These are phyloP conservation scores for Mimas tiliae DNA, from an alignment of 2,888 invertebrate genomes.

Conservation along the genomic window DNA sequence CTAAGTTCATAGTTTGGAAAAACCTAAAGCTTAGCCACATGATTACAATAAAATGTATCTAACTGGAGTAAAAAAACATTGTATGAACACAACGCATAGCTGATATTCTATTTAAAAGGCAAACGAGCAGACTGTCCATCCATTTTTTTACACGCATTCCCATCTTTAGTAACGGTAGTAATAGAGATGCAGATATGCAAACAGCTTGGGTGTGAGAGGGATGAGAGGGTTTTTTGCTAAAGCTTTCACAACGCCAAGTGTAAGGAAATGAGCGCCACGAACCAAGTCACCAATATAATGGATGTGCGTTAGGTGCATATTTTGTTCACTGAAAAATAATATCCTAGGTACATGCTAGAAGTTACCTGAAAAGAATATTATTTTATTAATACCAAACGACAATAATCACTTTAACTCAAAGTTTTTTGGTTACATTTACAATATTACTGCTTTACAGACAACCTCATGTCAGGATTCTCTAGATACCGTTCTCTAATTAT, in stretches of 20 bases:
- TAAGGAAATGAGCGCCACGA: conserved; percentile 42
- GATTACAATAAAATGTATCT: neutral
- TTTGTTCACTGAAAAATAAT: no score
- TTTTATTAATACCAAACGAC: no score
- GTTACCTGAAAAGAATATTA: no score
- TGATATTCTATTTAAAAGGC: conserved; percentile 57
- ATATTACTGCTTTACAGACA: no score
- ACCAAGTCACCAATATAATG: conserved; percentile 20
- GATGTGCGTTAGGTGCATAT: neutral
- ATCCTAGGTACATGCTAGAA: no score
- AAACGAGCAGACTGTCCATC: conserved; percentile 51
- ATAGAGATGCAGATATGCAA: conserved; percentile 38
- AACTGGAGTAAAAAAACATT: conserved; percentile 40
- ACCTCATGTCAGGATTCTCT: no score
- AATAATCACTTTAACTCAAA: no score
- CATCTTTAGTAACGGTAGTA: conserved; percentile 63
- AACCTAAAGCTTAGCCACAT: neutral
- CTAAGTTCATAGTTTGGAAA: no score
- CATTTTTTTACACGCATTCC: conserved; percentile 72
- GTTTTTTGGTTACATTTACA: no score
- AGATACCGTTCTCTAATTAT: no score
- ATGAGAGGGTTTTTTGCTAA: conserved; percentile 55
- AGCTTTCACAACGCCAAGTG: conserved; percentile 41
- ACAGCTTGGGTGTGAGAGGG: conserved; percentile 41
- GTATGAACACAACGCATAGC: conserved; percentile 41